A percentile compares a stretch with the other conserved stretches of the same genome.
phyloP scores from a whole-genome alignment of 2,113 vertebrate genomes.

The Serinus canaria region DNA sequence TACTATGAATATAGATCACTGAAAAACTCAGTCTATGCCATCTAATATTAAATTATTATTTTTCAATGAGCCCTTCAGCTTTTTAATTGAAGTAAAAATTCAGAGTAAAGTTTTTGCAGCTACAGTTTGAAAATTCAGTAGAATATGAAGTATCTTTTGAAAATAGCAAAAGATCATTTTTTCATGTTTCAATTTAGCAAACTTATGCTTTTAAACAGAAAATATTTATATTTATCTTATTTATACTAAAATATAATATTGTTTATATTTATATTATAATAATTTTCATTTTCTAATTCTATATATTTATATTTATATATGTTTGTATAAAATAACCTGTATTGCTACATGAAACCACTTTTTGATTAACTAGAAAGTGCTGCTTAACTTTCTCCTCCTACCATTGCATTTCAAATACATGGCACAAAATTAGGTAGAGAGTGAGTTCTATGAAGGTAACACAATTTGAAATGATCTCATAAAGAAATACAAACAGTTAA shows the following conservation, averaged over 20 bases:
- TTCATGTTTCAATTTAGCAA: neutral
- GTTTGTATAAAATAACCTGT: neutral
- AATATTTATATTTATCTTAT: neutral
- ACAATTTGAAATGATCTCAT: neutral
- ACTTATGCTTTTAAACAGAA: neutral
- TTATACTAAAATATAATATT: too few species aligned
- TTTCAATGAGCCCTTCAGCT: neutral
- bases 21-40: neutral
- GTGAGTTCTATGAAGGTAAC: neutral
- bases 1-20: neutral
- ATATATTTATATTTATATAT: neutral
- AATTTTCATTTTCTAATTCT: too few species aligned
- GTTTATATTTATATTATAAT: neutral
- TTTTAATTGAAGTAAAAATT: neutral
- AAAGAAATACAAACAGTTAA: neutral
- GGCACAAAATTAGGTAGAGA: neutral
- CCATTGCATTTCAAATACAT: neutral
- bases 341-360: neutral
- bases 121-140: neutral
- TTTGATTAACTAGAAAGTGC: neutral
- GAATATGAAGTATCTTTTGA: neutral
- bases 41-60: neutral
- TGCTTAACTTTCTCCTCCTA: neutral
- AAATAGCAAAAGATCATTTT: neutral
- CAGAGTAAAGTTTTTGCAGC: neutral